These are phyloP conservation scores for Alosa alosa DNA, from an alignment of 2,113 vertebrate species.

Conservation along the genomic window DNA sequence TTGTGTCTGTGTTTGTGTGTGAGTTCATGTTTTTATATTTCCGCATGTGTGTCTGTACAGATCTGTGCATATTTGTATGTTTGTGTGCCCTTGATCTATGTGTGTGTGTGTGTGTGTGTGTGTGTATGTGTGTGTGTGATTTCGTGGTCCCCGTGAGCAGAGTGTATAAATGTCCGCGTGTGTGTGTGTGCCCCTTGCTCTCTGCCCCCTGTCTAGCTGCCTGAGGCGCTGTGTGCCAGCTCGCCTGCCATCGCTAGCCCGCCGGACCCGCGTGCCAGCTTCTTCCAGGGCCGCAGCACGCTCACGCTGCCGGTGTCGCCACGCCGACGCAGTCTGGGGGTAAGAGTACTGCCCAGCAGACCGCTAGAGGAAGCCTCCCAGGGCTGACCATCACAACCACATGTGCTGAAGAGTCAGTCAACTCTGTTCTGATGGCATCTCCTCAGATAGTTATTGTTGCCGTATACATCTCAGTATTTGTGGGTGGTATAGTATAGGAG, in stretches of 20 bases:
- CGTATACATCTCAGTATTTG: background rate
- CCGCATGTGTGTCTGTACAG: background rate
- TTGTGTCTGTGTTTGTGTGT: background rate
- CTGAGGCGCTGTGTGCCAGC: conserved; percentile 80
- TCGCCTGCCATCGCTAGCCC: conserved; percentile 77
- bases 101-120: background rate
- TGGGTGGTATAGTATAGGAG: background rate
- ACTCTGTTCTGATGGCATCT: background rate
- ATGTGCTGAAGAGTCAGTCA: background rate
- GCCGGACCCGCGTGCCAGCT: conserved; percentile 63
- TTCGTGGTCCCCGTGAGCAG: background rate
- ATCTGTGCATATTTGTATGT: background rate
- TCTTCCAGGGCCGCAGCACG: conserved; percentile 64
- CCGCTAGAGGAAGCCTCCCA: background rate
- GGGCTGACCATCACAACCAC: background rate
- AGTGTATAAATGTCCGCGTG: background rate
- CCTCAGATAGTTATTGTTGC: background rate
- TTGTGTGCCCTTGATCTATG: background rate
- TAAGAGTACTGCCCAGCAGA: conserved; percentile 60
- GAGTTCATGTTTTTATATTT: background rate
- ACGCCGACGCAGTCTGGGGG: conserved; percentile 81
- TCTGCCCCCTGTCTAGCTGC: conserved; percentile 64
- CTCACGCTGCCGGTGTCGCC: conserved; percentile 74
- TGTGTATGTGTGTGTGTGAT: conserved; percentile 31
- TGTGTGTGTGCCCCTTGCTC: conserved; percentile 29